phyloP scores from a whole-genome alignment of 2,113 vertebrate genomes.

The Cynoglossus semilaevis region DNA sequence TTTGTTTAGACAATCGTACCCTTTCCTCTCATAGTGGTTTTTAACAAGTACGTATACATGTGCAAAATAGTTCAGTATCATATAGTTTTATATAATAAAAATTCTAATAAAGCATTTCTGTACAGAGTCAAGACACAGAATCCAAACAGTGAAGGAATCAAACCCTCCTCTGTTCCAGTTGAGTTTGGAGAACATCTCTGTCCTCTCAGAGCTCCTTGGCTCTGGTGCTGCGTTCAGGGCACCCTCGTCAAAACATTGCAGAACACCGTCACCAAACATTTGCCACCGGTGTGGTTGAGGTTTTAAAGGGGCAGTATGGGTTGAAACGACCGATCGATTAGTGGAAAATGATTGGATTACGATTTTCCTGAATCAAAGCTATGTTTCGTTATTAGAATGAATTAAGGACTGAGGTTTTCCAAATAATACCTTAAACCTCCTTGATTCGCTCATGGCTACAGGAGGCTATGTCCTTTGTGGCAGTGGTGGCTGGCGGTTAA shows the following conservation, averaged over 20 bases:
- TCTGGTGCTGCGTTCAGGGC: not conserved
- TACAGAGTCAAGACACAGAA: conserved; percentile 15
- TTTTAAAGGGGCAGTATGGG: no score
- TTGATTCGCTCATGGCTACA: no score
- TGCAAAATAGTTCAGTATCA: conserved; percentile 40
- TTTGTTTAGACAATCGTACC: not conserved
- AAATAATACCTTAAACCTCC: no score
- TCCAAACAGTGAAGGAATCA: not conserved
- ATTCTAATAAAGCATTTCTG: not conserved
- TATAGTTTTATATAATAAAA: no score
- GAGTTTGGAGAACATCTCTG: not conserved
- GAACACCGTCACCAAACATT: not conserved
- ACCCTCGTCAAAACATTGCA: not conserved
- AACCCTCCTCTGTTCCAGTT: conserved; percentile 14
- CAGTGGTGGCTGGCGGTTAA: no score
- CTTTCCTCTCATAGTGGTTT: conserved; percentile 34
- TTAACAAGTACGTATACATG: conserved; percentile 8
- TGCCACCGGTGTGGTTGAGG: no score
- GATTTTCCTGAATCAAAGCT: no score
- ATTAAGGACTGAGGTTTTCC: no score
- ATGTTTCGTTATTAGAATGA: no score
- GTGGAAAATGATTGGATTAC: no score
- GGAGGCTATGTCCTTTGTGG: no score
- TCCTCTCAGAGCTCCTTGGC: not conserved
- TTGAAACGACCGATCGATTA: no score